Evolutionary conservation across 2,113 vertebrate species (phyloP).

Genomic region (Rhagologus leucostigma): DNA sequence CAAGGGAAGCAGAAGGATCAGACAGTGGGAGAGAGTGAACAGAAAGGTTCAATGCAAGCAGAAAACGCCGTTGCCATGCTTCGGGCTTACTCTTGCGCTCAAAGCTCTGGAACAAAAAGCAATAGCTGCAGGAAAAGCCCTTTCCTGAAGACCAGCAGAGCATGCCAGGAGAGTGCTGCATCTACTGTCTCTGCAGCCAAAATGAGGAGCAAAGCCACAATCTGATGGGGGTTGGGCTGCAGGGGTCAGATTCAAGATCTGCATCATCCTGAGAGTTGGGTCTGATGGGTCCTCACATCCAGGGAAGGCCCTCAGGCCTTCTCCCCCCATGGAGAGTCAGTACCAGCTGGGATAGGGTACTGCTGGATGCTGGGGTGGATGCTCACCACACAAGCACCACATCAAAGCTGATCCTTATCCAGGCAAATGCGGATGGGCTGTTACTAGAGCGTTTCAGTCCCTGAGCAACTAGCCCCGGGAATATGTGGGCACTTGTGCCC

Average conservation of each 20-base stretch:
- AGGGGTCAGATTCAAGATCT: background rate
- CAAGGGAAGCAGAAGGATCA: background rate
- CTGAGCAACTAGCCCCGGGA: background rate
- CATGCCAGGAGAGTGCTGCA: background rate
- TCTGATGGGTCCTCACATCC: background rate
- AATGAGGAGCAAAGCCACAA: background rate
- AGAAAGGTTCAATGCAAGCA: background rate
- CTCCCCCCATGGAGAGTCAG: fast-evolving
- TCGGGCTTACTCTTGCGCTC: background rate
- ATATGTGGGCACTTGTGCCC: fast-evolving
- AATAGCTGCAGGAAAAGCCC: background rate
- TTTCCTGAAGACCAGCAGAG: background rate
- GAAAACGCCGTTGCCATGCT: background rate
- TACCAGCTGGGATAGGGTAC: fast-evolving
- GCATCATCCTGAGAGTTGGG: background rate
- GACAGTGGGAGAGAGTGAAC: background rate
- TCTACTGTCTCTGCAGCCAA: background rate
- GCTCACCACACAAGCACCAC: background rate
- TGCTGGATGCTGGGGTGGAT: fast-evolving
- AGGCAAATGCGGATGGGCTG: fast-evolving
- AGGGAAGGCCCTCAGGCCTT: background rate
- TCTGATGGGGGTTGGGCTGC: background rate
- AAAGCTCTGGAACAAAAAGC: background rate
- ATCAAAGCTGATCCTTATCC: background rate
- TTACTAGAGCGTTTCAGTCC: background rate